Conservation (phyloP, 2,888 invertebrate genomes). For the Ichneumon xanthorius region DNA sequence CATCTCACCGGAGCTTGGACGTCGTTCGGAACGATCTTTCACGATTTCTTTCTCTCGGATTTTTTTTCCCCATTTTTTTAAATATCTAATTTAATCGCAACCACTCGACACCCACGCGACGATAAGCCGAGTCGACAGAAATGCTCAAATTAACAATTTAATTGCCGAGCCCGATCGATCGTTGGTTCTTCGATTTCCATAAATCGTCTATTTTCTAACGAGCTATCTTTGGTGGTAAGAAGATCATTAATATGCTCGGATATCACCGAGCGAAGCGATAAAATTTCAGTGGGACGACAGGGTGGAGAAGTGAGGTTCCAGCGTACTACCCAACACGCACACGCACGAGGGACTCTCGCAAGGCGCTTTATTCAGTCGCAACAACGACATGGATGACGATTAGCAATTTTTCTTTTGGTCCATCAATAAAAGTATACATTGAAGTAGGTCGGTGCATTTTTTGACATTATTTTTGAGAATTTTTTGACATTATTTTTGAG, state of each 20-base stretch:
- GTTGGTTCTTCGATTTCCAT: slow-evolving; percentile 33
- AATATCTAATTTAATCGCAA: background rate
- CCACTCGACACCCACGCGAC: slow-evolving; percentile 25
- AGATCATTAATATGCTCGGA: slow-evolving; percentile 19
- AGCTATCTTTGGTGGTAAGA: slow-evolving; percentile 6
- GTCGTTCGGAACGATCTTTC: slow-evolving; percentile 27
- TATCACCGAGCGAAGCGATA: slow-evolving; percentile 1
- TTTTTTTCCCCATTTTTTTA: background rate
- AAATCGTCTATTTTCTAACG: background rate
- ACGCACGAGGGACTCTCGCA: background rate
- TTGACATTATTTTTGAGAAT: too few relatives aligned
- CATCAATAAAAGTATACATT: background rate
- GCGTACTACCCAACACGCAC: background rate
- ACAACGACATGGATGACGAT: background rate
- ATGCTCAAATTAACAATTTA: slow-evolving; percentile 45
- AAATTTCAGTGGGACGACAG: slow-evolving; percentile 1
- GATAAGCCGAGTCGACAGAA: slow-evolving; percentile 11
- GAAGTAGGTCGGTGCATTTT: too few relatives aligned
- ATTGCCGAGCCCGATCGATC: slow-evolving; percentile 17
- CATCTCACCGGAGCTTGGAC: background rate
- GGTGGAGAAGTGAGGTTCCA: background rate
- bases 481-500: too few relatives aligned
- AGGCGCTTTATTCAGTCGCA: background rate
- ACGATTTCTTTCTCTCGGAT: background rate
- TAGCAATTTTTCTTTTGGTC: background rate